Evolutionary conservation across 2,113 vertebrate genomes (phyloP).

Genomic region (Mesocricetus auratus): DNA sequence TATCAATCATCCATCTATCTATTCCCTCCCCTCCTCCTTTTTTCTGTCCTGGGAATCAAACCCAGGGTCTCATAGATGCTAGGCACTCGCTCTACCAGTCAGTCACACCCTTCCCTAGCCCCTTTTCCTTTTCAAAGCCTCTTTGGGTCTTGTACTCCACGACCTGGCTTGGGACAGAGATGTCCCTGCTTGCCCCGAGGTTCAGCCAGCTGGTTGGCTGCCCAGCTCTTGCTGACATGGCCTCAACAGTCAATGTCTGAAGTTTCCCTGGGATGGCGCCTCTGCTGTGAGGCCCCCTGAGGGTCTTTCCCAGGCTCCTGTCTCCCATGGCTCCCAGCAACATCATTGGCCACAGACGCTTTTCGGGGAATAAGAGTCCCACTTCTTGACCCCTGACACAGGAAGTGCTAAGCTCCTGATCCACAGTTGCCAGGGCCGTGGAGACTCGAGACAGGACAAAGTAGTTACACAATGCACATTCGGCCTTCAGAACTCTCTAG

Average conservation of each 20-base stretch:
- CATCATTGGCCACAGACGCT: not conserved
- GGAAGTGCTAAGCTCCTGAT: not conserved
- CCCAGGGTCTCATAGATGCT: not conserved
- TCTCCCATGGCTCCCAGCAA: not conserved
- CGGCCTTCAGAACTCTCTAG: not conserved
- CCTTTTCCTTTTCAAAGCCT: not conserved
- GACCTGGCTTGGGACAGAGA: not conserved
- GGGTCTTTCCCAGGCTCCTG: not conserved
- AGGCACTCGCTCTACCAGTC: not conserved
- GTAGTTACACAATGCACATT: not conserved
- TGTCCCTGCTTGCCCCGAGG: not conserved
- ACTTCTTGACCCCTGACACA: not conserved
- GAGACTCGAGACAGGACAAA: not conserved
- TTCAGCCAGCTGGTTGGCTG: not conserved
- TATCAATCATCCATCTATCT: not conserved
- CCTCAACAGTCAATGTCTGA: not conserved
- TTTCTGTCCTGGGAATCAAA: not conserved
- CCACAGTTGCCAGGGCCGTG: not conserved
- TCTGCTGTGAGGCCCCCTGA: not conserved
- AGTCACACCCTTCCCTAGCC: not conserved
- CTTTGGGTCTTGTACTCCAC: not conserved
- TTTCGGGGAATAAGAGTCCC: not conserved
- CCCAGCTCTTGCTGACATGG: not conserved
- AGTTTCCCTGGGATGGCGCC: not conserved
- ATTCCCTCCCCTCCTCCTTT: not conserved